Base-by-base conservation (phyloP, 2,888 invertebrate genomes). In the Agriopis aurantiaria region DNA sequence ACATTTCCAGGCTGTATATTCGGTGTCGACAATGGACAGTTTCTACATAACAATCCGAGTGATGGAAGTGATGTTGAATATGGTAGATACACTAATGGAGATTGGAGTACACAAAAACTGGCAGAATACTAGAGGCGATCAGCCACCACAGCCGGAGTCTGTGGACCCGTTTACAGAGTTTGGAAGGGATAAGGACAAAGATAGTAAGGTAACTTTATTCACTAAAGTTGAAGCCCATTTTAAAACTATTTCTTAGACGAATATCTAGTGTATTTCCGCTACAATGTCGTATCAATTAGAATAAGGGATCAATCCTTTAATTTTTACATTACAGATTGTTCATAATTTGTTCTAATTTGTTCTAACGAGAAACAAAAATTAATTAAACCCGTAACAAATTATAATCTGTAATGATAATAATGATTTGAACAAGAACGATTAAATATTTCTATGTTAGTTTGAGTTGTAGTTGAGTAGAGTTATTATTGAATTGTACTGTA, bases 11-110 rank as follows among this genome's bases (percentile, higher is more conserved):
- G 98, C 98, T 8, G 96, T 98, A 0, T 98, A 98, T 85, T 96
- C 97, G 68, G 97, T 98, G 10, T 96, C 98, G 0, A 96, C 98
- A 75, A 96, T 98, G 86, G 98, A 99, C 83, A 96, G 96, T 73
- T 96, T 96, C 72, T 96, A 97, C 80, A 97, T 98, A 81, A 98
- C 98, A 0, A 93, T 98, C 33, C 95, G 99, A 40, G 98, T 99
- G 3, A 97, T 99, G 88, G 99, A 99, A 90, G 97, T 98, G 2
- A 97, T 99, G 82, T 91, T 99, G 17, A 99, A 99, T 87, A 95
- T 99, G 65, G 96, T 99, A 7, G 99, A 99, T 84, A 96, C 98
- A 0, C 91, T 99, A 1, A 96, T 99, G 91, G 98, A 99, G 82
- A 96, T 99, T 88, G 98, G 98, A 0, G 97, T 98, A 0, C 92